These are phyloP conservation scores for Psophia crepitans DNA, from an alignment of 2,113 vertebrate genomes.

Conservation along the genomic window DNA sequence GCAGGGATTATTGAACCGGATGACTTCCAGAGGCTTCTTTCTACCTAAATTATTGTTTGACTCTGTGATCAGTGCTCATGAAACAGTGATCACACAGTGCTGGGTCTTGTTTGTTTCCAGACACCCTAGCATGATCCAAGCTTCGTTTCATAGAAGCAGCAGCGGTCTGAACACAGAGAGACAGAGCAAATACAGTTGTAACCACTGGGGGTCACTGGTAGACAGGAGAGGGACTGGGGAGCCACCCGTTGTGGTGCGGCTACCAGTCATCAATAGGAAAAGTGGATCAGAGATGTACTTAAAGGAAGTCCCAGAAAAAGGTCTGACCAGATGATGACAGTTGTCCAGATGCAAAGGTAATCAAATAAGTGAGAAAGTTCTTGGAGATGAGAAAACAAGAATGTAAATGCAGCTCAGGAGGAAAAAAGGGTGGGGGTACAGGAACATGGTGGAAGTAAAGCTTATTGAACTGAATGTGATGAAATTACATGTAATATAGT, in stretches of 20 bases:
- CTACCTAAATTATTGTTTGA: not conserved
- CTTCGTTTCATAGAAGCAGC: not conserved
- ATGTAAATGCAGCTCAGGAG: not conserved
- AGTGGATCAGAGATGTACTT: not conserved
- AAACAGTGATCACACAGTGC: not conserved
- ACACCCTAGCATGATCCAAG: not conserved
- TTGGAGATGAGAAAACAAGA: not conserved
- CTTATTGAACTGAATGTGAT: not conserved
- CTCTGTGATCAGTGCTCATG: not conserved
- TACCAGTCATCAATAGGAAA: accelerated
- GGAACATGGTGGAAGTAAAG: not conserved
- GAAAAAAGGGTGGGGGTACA: not conserved
- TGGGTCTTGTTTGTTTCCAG: not conserved
- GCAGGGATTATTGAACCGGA: not conserved
- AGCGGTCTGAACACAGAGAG: not conserved
- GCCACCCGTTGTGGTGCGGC: not conserved
- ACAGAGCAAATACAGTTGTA: not conserved
- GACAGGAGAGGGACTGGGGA: constrained; percentile 7
- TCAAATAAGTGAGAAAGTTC: not conserved
- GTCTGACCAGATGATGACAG: not conserved
- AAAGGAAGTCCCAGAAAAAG: not conserved
- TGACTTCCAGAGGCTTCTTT: not conserved
- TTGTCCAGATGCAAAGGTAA: not conserved
- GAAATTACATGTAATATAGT: no score
- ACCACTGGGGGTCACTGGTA: constrained; percentile 60